Evolutionary conservation across 1,140 invertebrate genomes (phyloP).

Genomic region (Aphelinus certus): DNA sequence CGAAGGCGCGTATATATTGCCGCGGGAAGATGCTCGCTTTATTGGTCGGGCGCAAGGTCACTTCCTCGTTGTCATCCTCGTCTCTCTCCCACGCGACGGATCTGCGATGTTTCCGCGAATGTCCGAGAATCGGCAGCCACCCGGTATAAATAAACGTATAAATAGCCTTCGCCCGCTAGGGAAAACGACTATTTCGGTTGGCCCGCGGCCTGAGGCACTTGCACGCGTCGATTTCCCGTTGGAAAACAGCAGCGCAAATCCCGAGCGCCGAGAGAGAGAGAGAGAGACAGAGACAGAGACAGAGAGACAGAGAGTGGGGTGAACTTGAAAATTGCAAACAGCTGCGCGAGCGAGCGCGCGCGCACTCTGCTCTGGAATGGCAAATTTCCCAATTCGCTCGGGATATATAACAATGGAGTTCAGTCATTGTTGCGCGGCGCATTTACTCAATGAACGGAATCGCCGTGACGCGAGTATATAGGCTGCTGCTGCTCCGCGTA

Average conservation of each 20-base stretch:
- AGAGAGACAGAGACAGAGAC: background rate
- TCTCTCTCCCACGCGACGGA: background rate
- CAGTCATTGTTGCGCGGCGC: no score
- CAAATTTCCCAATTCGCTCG: no score
- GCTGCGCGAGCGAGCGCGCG: no score
- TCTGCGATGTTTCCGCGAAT: constrained; percentile 7
- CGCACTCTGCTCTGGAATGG: no score
- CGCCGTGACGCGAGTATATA: no score
- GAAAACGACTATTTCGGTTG: constrained; percentile 12
- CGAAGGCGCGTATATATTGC: no score
- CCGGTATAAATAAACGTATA: constrained; percentile 30
- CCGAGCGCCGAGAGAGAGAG: background rate
- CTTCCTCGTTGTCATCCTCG: constrained; percentile 35
- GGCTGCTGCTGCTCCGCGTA: no score
- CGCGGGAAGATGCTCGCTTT: no score
- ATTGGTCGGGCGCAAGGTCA: background rate
- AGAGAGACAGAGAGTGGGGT: background rate
- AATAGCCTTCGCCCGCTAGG: constrained; percentile 19
- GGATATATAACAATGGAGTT: no score
- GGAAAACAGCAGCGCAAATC: background rate
- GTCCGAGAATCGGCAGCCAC: constrained; percentile 14
- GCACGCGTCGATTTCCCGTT: background rate
- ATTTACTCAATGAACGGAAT: no score
- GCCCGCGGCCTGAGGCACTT: background rate
- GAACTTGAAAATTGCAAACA: constrained; percentile 23